Conservation (phyloP, 2,797 vertebrate species). For the Cyclura pinguis region DNA sequence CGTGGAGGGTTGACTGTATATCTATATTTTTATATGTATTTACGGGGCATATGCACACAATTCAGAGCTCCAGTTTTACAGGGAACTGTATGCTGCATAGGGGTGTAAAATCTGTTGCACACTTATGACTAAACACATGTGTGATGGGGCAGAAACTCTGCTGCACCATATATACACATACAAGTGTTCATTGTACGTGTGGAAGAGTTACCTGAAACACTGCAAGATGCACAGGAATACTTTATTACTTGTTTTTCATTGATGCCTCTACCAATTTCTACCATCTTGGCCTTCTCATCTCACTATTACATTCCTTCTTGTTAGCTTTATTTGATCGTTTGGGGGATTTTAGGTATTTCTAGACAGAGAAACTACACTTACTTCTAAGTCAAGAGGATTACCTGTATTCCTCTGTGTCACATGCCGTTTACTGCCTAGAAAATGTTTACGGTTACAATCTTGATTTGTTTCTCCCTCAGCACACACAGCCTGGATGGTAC, state of each 20-base stretch:
- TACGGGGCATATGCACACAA: not conserved
- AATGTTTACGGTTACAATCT: not conserved
- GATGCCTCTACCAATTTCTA: not conserved
- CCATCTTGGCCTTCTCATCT: too few species aligned
- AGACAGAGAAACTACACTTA: not conserved
- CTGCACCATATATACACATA: too few species aligned
- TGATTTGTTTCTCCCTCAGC: not conserved
- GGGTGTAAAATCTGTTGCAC: not conserved
- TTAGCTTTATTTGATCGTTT: not conserved
- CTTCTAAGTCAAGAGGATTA: not conserved
- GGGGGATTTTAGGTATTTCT: not conserved
- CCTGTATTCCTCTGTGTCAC: not conserved
- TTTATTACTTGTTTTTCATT: not conserved
- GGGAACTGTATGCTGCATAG: not conserved
- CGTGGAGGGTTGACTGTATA: not conserved
- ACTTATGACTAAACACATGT: not conserved
- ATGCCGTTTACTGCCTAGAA: not conserved
- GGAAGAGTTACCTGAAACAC: not conserved
- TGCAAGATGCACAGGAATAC: too few species aligned
- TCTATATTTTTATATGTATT: not conserved
- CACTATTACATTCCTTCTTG: not conserved
- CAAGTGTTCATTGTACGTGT: not conserved
- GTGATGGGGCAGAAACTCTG: not conserved
- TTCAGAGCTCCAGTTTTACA: not conserved
- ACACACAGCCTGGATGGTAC: not conserved